phyloP scores from a whole-genome alignment of 2,888 invertebrate species.

The Calephelis perditalis region DNA sequence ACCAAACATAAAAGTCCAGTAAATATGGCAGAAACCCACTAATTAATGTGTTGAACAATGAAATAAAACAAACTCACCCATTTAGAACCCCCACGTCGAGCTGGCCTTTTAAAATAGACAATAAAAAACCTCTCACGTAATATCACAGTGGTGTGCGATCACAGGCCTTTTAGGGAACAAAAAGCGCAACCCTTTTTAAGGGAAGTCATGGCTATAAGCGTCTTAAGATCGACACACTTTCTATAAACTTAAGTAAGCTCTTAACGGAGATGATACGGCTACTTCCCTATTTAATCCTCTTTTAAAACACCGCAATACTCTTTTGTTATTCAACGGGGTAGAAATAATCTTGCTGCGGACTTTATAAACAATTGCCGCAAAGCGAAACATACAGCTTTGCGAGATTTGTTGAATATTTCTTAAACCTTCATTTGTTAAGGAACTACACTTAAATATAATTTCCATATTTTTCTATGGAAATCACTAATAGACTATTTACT shows the following conservation, averaged over 20 bases:
- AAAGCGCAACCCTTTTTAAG: constrained; percentile 73
- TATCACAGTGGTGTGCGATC: constrained; percentile 57
- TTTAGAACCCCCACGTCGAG: constrained; percentile 71
- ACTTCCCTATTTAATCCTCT: constrained; percentile 67
- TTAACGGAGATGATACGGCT: constrained; percentile 68
- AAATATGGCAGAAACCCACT: constrained; percentile 60
- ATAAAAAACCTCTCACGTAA: constrained; percentile 56
- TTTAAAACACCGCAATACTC: constrained; percentile 63
- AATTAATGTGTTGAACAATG: constrained; percentile 65
- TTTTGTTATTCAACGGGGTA: constrained; percentile 65
- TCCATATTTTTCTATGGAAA: no score
- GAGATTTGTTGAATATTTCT: constrained; percentile 43
- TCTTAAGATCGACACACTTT: constrained; percentile 66
- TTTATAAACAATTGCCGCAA: constrained; percentile 62
- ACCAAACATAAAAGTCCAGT: constrained; percentile 30
- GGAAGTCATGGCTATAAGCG: constrained; percentile 66
- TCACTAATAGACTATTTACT: no score
- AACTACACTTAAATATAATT: no score
- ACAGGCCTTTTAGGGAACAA: constrained; percentile 58
- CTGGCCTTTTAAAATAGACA: constrained; percentile 45
- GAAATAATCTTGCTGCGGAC: constrained; percentile 51
- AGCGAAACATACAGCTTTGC: constrained; percentile 50
- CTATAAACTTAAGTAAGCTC: constrained; percentile 73
- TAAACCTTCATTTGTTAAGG: no score
- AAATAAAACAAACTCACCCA: constrained; percentile 50